A percentile compares a stretch with the other conserved stretches of the same genome.
These are phyloP conservation scores for Hydractinia symbiolongicarpus DNA, from an alignment of 30 jellyfish, hydroid and myxozoan genomes.

Conservation along the genomic window DNA sequence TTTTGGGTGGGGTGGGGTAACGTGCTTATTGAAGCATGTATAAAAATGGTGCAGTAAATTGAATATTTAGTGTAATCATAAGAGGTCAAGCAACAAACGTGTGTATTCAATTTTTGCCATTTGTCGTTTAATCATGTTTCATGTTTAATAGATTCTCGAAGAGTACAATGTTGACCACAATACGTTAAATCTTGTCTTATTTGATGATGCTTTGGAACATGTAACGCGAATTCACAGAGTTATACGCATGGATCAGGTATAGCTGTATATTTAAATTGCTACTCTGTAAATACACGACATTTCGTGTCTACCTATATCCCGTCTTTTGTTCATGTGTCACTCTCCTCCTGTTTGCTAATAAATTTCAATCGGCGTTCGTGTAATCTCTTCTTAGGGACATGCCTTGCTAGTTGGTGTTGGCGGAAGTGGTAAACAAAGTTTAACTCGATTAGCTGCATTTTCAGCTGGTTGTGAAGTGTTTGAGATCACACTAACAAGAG, in stretches of 20 bases:
- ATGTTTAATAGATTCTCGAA: conserved; percentile 68
- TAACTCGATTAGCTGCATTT: conserved; percentile 95
- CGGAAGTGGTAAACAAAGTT: conserved; percentile 96
- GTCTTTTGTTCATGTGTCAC: background rate
- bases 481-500: conserved; percentile 83
- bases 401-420: conserved; percentile 97
- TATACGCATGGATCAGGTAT: conserved; percentile 91
- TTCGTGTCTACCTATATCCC: background rate
- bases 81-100: no score
- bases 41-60: no score
- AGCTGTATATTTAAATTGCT: background rate
- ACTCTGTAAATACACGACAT: background rate
- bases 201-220: conserved; percentile 98
- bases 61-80: no score
- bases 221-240: conserved; percentile 93
- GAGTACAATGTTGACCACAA: conserved; percentile 77
- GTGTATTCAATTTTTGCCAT: background rate
- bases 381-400: conserved; percentile 49
- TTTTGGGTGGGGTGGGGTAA: no score
- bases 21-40: no score
- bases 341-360: background rate
- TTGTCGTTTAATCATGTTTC: background rate
- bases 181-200: conserved; percentile 80
- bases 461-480: conserved; percentile 96
- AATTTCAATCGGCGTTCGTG: background rate